phyloP scores from a whole-genome alignment of 2,113 vertebrate genomes.

The Callorhinus ursinus region DNA sequence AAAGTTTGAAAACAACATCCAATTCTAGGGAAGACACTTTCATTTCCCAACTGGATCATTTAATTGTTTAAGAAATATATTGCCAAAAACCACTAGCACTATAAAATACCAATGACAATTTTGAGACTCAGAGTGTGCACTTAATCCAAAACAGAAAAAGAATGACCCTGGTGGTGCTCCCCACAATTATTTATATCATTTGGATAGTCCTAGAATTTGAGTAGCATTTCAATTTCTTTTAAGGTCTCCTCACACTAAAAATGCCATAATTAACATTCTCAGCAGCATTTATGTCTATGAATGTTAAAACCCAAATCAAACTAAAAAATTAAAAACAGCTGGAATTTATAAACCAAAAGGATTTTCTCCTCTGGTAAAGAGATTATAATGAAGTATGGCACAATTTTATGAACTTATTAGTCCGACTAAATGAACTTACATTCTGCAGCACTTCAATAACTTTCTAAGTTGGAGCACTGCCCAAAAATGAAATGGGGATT shows the following conservation, averaged over 20 bases:
- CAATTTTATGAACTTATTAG: slow-evolving; percentile 83
- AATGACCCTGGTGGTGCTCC: background rate
- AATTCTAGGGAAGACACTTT: background rate
- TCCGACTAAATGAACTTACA: slow-evolving; percentile 80
- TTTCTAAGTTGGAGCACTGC: slow-evolving; percentile 79
- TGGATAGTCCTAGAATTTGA: background rate
- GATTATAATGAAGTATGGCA: slow-evolving; percentile 83
- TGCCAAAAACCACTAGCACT: background rate
- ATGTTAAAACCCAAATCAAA: slow-evolving; percentile 79
- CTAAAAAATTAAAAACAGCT: slow-evolving; percentile 83
- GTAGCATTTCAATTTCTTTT: slow-evolving; percentile 46
- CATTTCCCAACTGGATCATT: background rate
- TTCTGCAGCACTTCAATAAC: slow-evolving; percentile 76
- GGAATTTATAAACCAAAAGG: slow-evolving; percentile 80
- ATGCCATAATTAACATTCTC: slow-evolving; percentile 64
- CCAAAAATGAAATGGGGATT: slow-evolving; percentile 72
- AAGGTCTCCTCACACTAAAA: slow-evolving; percentile 24
- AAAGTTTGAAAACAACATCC: background rate
- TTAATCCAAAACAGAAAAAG: slow-evolving; percentile 14
- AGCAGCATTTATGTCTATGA: slow-evolving; percentile 59
- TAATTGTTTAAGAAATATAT: background rate
- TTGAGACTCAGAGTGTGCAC: background rate
- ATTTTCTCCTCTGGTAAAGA: slow-evolving; percentile 83
- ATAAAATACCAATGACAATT: background rate
- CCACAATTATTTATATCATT: background rate